Evolutionary conservation across 2,797 vertebrate species (phyloP), one percentile per base, ranked within the genome.

Genomic region (Chiroxiphia lanceolata): DNA sequence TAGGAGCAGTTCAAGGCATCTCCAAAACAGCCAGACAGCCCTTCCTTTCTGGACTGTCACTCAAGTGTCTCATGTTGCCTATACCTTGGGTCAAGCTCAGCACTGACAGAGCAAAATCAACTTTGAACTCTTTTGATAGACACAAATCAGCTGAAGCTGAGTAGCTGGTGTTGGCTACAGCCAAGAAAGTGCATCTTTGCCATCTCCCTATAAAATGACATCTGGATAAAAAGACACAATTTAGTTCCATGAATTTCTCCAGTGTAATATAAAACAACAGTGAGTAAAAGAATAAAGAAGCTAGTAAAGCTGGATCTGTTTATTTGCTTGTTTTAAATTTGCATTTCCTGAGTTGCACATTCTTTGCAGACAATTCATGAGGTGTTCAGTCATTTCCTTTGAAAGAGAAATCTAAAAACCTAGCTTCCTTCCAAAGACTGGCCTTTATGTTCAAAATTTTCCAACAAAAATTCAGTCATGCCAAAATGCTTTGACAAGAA

Each of bases 21-120:
- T 69, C 71, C 64, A 42, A 23, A 83, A 34, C 0, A 1, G 4
- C 26, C 5, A 1, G 11, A 8, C 3, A 14, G 18, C n/a, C 23
- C 51, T 48, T 51, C 31, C 8, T 45, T 38, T 47, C 59, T 34
- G 50, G 23, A 68, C 6, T 11, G 7, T 13, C 47, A 21, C 23
- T 23, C 27, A 15, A 9, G 10, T 40, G 48, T 45, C 34, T 71
- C 20, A 3, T 1, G 1, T 14, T 65, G 61, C 34, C 56, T 48
- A 2, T 6, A 3, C 13, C 51, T 77, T 60, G 15, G 54, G 38
- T 26, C 59, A 60, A 60, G 25, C 51, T 87, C 10, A 13, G 26
- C 61, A 61, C 11, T 7, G 5, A 34, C 16, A 34, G n/a, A 65
- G 26, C 0, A 0, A 78, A 74, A 63, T 38, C 31, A 51, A 1